Evolutionary conservation across 37 sponge, comb jelly and placozoan species (phyloP).

Genomic region (Theonella swinhoei): DNA sequence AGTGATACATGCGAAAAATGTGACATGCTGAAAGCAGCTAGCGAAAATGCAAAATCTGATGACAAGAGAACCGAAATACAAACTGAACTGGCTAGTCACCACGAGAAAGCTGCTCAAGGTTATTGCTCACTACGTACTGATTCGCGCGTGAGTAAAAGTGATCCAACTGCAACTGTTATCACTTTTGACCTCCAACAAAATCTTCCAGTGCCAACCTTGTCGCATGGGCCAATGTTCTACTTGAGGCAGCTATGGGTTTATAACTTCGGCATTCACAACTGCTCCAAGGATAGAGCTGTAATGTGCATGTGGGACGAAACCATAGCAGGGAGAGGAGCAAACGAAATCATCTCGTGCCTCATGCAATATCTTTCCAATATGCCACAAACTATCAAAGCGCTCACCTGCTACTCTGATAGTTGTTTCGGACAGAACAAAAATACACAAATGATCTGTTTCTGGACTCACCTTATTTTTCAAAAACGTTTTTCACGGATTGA

Average conservation of each 20-base stretch:
- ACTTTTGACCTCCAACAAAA: conserved; percentile 60
- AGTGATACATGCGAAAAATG: conserved; percentile 59
- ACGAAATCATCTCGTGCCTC: conserved; percentile 21
- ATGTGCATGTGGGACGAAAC: conserved; percentile 43
- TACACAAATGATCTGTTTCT: conserved; percentile 38
- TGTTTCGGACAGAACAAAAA: conserved; percentile 57
- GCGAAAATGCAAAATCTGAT: conserved; percentile 10
- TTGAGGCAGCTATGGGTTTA: conserved; percentile 52
- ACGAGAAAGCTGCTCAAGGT: conserved; percentile 38
- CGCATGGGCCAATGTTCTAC: conserved; percentile 46
- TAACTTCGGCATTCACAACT: conserved; percentile 54
- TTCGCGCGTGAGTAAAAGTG: conserved; percentile 2
- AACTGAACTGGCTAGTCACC: conserved; percentile 33
- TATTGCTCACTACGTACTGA: conserved; percentile 42
- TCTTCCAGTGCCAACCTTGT: conserved; percentile 47
- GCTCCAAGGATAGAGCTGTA: neutral
- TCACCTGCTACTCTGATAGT: conserved; percentile 39
- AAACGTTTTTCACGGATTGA: conserved; percentile 26
- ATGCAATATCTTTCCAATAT: conserved; percentile 9
- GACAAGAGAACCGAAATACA: neutral
- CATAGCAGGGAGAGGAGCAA: conserved; percentile 27
- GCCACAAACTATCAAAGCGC: neutral
- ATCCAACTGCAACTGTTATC: conserved; percentile 4
- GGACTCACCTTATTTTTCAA: conserved; percentile 13
- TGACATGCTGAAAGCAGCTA: conserved; percentile 35